Conservation (phyloP, 2,888 invertebrate species). For the Pristionchus entomophagus region DNA sequence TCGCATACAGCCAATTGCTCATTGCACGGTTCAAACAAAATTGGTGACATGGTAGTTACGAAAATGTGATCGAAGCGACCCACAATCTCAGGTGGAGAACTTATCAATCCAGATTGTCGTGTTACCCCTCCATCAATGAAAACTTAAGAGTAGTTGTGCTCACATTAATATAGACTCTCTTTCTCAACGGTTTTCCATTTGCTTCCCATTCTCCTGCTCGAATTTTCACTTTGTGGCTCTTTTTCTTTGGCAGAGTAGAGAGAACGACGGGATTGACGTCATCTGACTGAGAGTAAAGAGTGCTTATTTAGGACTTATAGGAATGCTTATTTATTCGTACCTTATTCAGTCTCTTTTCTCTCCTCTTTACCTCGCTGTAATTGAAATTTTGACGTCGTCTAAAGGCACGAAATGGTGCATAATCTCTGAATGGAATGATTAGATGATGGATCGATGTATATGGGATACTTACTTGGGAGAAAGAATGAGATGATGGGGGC, state of each 20-base stretch:
- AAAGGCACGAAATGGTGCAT: slow-evolving; percentile 20
- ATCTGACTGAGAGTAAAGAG: slow-evolving; percentile 6
- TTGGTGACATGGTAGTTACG: no score
- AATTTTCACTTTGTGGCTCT: background rate
- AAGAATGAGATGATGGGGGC: background rate
- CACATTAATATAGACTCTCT: slow-evolving; percentile 24
- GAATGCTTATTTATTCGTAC: background rate
- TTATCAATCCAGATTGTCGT: no score
- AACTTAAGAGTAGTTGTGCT: no score
- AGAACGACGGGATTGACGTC: background rate
- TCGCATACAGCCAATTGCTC: no score
- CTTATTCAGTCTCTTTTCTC: slow-evolving; percentile 40
- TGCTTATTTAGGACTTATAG: no score
- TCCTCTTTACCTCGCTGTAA: slow-evolving; percentile 30
- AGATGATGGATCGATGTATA: background rate
- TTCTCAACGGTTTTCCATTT: background rate
- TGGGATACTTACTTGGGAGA: slow-evolving; percentile 38
- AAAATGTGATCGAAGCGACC: no score
- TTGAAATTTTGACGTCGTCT: slow-evolving; percentile 11
- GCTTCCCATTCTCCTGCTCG: background rate
- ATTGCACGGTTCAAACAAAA: no score
- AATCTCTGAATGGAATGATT: slow-evolving; percentile 4
- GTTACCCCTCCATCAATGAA: no score
- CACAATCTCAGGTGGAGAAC: no score
- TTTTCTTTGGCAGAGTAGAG: background rate